phyloP scores from a whole-genome alignment of 2,113 vertebrate genomes.

The Tretioscincus oriximinensis region DNA sequence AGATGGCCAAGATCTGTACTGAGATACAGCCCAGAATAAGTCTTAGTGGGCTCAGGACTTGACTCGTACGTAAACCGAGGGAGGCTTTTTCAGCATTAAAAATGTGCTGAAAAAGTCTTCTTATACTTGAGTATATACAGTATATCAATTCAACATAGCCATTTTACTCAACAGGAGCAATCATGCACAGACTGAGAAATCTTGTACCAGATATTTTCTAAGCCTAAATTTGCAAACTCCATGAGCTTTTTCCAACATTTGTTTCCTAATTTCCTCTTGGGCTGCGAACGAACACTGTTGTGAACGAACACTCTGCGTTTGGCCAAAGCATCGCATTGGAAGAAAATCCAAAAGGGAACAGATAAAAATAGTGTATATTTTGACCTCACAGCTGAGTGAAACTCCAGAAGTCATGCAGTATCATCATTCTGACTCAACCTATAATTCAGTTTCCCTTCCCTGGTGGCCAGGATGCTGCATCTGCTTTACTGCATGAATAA shows the following conservation, averaged over 20 bases:
- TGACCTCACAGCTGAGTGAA: background rate
- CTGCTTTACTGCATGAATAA: background rate
- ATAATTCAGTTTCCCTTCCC: slow-evolving; percentile 12
- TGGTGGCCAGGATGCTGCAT: background rate
- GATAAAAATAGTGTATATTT: background rate
- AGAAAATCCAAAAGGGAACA: background rate
- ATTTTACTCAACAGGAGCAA: background rate
- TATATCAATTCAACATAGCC: background rate
- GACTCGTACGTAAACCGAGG: too few species aligned
- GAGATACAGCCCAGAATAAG: too few species aligned
- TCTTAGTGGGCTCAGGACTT: too few species aligned
- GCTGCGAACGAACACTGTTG: background rate
- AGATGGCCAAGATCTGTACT: too few species aligned
- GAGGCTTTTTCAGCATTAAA: too few species aligned
- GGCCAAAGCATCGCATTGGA: background rate
- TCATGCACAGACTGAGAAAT: background rate
- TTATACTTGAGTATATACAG: background rate
- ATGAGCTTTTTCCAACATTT: too few species aligned
- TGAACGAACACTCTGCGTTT: background rate
- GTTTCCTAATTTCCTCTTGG: background rate
- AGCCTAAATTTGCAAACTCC: background rate
- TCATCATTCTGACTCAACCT: slow-evolving; percentile 4
- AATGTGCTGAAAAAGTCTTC: background rate
- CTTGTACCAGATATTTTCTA: background rate
- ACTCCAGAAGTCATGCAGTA: background rate